These are phyloP conservation scores for Chlamydotis undulata DNA, from an alignment of 2,113 vertebrate genomes.

Conservation along the genomic window DNA sequence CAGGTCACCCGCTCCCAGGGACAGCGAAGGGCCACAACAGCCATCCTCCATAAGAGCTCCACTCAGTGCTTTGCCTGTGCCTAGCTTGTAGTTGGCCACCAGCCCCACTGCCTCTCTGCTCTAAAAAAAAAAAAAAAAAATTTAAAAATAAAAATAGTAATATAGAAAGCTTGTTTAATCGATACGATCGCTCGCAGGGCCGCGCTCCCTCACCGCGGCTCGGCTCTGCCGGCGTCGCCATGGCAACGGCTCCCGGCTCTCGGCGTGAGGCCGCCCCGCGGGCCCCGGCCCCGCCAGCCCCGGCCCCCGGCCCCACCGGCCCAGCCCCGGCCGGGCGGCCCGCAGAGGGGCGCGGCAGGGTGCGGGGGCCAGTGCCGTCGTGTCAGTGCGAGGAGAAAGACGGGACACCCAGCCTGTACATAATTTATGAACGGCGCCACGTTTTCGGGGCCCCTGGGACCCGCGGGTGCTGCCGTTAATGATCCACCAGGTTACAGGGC, in stretches of 20 bases:
- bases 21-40: not conserved
- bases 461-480: not conserved
- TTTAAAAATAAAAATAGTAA: not conserved
- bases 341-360: too few relatives aligned
- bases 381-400: too few relatives aligned
- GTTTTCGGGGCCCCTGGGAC: not conserved
- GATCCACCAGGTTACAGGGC: not conserved
- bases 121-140: not conserved
- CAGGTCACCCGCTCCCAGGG: not conserved
- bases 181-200: conserved; percentile 69
- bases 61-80: not conserved
- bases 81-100: not conserved
- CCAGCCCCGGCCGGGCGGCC: too few relatives aligned
- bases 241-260: conserved; percentile 71
- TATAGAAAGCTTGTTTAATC: conserved; percentile 53
- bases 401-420: fast-evolving
- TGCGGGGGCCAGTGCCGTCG: not conserved
- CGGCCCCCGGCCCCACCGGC: not conserved
- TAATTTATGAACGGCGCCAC: not conserved
- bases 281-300: not conserved
- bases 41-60: not conserved
- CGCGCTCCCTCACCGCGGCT: conserved; percentile 60
- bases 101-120: not conserved
- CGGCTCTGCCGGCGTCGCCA: conserved; percentile 73
- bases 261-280: conserved; percentile 43